phyloP scores from a whole-genome alignment of 2,888 invertebrate species.

The Dysmachus trigonus region DNA sequence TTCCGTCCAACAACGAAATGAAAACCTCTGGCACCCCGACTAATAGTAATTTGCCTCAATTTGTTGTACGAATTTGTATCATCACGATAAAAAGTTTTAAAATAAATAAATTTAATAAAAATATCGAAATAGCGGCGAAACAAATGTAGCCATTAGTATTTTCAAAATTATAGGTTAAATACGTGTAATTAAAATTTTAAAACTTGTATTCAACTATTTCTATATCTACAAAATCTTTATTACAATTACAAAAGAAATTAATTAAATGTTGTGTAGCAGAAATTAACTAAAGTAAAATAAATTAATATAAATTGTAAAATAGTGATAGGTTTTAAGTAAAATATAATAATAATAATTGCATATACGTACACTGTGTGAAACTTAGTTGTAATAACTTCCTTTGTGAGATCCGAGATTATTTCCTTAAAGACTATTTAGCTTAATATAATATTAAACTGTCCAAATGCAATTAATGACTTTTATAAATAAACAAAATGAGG shows the following conservation, averaged over 20 bases:
- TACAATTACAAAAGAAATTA: too few relatives aligned
- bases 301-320: neutral
- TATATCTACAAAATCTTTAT: neutral
- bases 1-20: too few relatives aligned
- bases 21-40: too few relatives aligned
- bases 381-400: neutral
- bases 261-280: neutral
- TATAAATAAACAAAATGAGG: neutral
- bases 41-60: neutral
- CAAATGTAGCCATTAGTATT: neutral
- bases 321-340: neutral
- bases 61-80: neutral
- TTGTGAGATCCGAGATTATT: neutral
- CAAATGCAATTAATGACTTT: neutral
- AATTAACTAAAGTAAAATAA: neutral
- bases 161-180: neutral
- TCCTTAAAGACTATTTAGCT: neutral
- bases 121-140: neutral
- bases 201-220: neutral
- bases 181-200: neutral
- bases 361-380: neutral
- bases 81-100: neutral
- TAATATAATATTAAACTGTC: neutral
- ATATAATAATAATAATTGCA: neutral
- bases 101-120: neutral